phyloP scores from a whole-genome alignment of 2,888 invertebrate genomes.

The Argyra leucocephala region DNA sequence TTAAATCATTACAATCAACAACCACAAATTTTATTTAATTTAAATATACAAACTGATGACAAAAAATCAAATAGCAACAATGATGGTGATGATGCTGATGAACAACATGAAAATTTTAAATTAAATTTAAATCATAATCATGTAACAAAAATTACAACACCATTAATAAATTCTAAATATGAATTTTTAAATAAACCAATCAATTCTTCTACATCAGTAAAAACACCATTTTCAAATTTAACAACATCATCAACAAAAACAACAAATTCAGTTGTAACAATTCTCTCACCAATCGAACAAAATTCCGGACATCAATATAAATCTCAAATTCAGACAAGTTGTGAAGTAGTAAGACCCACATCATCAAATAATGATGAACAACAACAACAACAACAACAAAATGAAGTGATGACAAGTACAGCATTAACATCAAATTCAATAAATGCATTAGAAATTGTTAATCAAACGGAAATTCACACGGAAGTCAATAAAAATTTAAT shows the following conservation, averaged over 20 bases:
- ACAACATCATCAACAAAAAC: conserved; percentile 5
- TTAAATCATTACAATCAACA: background rate
- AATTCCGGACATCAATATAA: conserved; percentile 10
- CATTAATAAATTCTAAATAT: background rate
- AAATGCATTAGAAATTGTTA: background rate
- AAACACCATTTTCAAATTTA: background rate
- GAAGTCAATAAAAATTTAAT: background rate
- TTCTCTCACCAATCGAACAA: conserved; percentile 16
- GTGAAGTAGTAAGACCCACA: background rate
- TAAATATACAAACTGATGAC: background rate
- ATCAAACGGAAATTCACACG: conserved; percentile 6
- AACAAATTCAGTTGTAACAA: conserved; percentile 13
- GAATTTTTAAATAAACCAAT: background rate
- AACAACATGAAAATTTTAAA: background rate
- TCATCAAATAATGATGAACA: conserved; percentile 8
- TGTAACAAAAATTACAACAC: background rate
- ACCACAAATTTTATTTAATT: background rate
- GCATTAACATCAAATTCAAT: background rate
- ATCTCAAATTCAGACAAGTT: background rate
- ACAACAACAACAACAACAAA: conserved; percentile 15
- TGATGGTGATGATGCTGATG: background rate
- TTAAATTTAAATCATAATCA: background rate
- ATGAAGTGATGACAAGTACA: background rate
- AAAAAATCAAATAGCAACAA: background rate
- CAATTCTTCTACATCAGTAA: background rate